These are phyloP conservation scores for Scyliorhinus canicula DNA, from an alignment of 2,797 vertebrate genomes.

Conservation along the genomic window DNA sequence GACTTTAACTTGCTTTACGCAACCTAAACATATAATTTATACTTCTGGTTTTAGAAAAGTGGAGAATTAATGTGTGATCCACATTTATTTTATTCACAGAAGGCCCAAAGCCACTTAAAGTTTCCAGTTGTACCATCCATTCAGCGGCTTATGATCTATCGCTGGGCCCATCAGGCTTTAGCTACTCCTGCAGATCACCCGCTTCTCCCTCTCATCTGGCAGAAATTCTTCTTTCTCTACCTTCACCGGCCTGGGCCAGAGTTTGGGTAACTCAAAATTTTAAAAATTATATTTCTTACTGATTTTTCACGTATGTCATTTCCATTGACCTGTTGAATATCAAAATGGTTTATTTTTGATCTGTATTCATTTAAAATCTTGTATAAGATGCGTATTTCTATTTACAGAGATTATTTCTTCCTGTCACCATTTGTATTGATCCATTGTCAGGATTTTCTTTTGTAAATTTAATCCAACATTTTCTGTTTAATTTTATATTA, in stretches of 20 bases:
- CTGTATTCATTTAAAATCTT: background rate
- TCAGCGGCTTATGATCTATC: slow-evolving; percentile 88
- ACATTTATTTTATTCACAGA: slow-evolving; percentile 60
- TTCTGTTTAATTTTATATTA: background rate
- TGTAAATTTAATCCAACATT: background rate
- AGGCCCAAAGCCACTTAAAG: slow-evolving; percentile 84
- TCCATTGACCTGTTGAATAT: background rate
- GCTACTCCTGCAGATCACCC: slow-evolving; percentile 85
- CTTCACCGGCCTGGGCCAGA: slow-evolving; percentile 88
- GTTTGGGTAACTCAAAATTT: slow-evolving; percentile 68
- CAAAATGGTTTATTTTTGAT: background rate
- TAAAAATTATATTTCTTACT: background rate
- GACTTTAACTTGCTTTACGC: background rate
- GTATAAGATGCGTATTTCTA: background rate
- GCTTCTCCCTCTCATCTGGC: slow-evolving; percentile 87
- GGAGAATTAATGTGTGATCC: too few species aligned
- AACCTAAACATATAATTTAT: background rate
- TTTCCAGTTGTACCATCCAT: slow-evolving; percentile 81
- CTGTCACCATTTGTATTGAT: background rate
- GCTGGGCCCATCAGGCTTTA: slow-evolving; percentile 90
- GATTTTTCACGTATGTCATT: background rate
- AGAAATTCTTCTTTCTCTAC: slow-evolving; percentile 92
- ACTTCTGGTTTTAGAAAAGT: background rate
- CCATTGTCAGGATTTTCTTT: background rate
- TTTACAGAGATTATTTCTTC: background rate